Conservation (phyloP, 2,113 vertebrate species). For the Himantopus leucocephalus region DNA sequence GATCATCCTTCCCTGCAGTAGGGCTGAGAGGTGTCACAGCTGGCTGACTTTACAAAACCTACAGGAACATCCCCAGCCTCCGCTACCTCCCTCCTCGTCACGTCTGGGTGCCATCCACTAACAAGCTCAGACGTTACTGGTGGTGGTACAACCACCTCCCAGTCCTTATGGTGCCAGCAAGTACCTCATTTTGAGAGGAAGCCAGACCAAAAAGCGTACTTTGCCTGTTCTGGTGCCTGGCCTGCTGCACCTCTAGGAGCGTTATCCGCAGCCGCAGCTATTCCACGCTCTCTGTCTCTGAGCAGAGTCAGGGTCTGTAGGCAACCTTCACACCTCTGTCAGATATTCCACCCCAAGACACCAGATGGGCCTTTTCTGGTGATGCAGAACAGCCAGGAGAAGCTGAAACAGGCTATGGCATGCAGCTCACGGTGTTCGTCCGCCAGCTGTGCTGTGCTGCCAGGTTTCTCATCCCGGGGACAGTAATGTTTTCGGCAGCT, state of each 20-base stretch:
- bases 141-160: neutral
- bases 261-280: neutral
- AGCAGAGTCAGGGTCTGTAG: neutral
- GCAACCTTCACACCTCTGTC: neutral
- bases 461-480: neutral
- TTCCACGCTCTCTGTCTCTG: neutral
- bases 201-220: too few species aligned
- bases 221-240: neutral
- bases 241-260: neutral
- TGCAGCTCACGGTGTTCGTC: neutral
- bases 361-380: neutral
- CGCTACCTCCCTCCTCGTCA: too few species aligned
- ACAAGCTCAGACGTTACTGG: neutral
- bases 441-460: neutral
- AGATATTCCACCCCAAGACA: neutral
- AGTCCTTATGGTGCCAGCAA: neutral
- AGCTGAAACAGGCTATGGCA: neutral
- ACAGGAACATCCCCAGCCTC: neutral
- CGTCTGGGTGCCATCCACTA: neutral
- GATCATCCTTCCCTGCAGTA: neutral
- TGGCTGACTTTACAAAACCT: neutral
- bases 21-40: neutral
- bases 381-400: neutral
- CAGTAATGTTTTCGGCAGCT: neutral
- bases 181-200: neutral